These are phyloP conservation scores for Reticulitermes speratus DNA, from an alignment of 1,140 invertebrate genomes.

Conservation along the genomic window DNA sequence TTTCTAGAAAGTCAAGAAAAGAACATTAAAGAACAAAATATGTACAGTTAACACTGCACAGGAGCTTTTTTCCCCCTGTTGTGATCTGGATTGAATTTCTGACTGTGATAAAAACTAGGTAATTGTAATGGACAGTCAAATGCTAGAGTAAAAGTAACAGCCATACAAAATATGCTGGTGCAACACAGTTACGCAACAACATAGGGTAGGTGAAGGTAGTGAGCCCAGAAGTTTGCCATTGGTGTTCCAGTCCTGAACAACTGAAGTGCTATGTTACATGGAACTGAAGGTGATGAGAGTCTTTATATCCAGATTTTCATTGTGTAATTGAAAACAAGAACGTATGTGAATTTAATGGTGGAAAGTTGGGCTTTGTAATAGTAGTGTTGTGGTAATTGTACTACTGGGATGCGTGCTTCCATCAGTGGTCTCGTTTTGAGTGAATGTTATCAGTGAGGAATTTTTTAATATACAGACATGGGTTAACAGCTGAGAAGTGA, in stretches of 20 bases:
- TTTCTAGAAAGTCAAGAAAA: constrained; percentile 15
- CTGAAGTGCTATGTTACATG: neutral
- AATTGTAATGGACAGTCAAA: constrained; percentile 12
- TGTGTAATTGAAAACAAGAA: neutral
- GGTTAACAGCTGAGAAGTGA: neutral
- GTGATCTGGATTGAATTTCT: constrained; percentile 22
- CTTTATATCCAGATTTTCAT: neutral
- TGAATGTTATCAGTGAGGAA: neutral
- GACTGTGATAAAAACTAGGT: constrained; percentile 29
- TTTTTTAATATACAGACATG: neutral
- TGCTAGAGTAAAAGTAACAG: neutral
- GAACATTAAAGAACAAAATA: neutral
- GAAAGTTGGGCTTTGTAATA: neutral
- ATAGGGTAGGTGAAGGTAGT: neutral
- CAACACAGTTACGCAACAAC: neutral
- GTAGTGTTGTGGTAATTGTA: neutral
- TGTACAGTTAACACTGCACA: constrained; percentile 9
- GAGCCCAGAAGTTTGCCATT: neutral
- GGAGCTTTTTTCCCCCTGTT: constrained; percentile 14
- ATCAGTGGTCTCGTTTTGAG: neutral
- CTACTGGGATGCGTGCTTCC: neutral
- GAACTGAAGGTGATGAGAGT: neutral
- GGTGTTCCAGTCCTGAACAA: neutral
- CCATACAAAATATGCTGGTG: neutral
- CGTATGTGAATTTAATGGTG: neutral